Percentiles rank a stretch among this genome's conserved stretches.
phyloP scores from a whole-genome alignment of 2,113 vertebrate genomes.

The Macrotis lagotis region DNA sequence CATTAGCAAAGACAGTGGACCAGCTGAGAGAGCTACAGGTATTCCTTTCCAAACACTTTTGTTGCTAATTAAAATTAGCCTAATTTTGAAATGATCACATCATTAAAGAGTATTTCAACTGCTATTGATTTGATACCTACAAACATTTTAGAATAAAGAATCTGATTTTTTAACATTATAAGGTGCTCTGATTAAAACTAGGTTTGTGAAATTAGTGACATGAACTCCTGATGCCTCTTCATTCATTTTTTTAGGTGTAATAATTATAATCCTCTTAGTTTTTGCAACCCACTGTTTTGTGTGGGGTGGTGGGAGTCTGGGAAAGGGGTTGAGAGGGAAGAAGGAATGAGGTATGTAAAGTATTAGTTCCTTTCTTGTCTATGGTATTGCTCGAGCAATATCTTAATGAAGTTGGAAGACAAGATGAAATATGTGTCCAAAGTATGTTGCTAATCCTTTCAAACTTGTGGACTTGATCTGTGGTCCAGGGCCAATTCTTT shows the following conservation, averaged over 20 bases:
- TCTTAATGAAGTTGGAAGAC: constrained; percentile 66
- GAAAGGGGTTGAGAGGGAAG: constrained; percentile 16
- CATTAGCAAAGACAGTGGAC: constrained; percentile 69
- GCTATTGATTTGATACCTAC: constrained; percentile 80
- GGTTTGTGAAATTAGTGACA: constrained; percentile 67
- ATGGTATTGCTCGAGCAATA: constrained; percentile 65
- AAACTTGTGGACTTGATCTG: constrained; percentile 67
- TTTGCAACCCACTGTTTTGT: constrained; percentile 51
- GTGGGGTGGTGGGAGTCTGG: no score
- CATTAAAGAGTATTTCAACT: constrained; percentile 80
- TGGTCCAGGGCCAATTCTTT: constrained; percentile 61
- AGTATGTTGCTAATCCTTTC: constrained; percentile 74
- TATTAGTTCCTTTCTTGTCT: constrained; percentile 55
- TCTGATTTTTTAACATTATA: constrained; percentile 65
- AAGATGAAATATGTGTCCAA: constrained; percentile 70
- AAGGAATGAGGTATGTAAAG: neutral
- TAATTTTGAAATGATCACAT: constrained; percentile 76
- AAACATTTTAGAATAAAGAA: constrained; percentile 79
- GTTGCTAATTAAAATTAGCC: constrained; percentile 80
- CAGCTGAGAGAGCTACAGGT: constrained; percentile 57
- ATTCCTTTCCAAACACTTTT: constrained; percentile 70
- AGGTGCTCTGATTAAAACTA: constrained; percentile 68
- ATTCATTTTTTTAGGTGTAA: constrained; percentile 54
- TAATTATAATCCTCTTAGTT: constrained; percentile 65
- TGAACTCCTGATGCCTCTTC: constrained; percentile 71